Percentiles rank a stretch among this genome's conserved stretches.
Conservation (phyloP, 2,888 invertebrate genomes). For the Zhengitettix transpicula region DNA sequence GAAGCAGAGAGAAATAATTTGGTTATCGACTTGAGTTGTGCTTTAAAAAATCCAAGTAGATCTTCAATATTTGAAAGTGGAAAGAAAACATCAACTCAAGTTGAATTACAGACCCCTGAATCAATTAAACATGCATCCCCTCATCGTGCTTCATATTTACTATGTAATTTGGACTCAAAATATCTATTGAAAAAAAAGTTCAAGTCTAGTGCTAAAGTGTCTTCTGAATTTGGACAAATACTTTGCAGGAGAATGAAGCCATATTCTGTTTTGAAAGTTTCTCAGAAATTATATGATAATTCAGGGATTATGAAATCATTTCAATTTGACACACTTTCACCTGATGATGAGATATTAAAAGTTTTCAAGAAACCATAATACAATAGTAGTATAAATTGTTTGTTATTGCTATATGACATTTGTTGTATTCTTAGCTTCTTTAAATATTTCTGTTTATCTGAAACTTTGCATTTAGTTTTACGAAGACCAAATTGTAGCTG, state of each 20-base stretch:
- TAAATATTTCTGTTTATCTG: too few relatives aligned
- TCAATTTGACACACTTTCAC: constrained; percentile 40
- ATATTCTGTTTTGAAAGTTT: background rate
- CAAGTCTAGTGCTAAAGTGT: constrained; percentile 17
- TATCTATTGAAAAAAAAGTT: constrained; percentile 8
- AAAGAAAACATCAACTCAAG: background rate
- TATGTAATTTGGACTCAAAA: constrained; percentile 5
- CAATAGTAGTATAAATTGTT: too few relatives aligned
- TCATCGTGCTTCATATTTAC: background rate
- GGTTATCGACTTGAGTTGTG: constrained; percentile 8
- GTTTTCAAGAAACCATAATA: too few relatives aligned
- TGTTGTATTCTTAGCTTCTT: too few relatives aligned
- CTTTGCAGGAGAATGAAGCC: constrained; percentile 25
- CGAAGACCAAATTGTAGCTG: too few relatives aligned
- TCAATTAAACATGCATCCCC: too few relatives aligned
- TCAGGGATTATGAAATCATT: constrained; percentile 10
- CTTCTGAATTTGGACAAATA: constrained; percentile 33
- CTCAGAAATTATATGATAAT: constrained; percentile 11
- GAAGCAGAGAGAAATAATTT: background rate
- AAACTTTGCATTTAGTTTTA: too few relatives aligned
- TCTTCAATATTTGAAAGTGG: background rate
- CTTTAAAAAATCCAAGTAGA: constrained; percentile 3
- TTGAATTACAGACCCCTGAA: too few relatives aligned
- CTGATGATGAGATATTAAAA: constrained; percentile 30
- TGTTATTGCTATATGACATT: too few relatives aligned